phyloP scores from a whole-genome alignment of 30 jellyfish, hydroid and myxozoan species.

The Turritopsis rubra region DNA sequence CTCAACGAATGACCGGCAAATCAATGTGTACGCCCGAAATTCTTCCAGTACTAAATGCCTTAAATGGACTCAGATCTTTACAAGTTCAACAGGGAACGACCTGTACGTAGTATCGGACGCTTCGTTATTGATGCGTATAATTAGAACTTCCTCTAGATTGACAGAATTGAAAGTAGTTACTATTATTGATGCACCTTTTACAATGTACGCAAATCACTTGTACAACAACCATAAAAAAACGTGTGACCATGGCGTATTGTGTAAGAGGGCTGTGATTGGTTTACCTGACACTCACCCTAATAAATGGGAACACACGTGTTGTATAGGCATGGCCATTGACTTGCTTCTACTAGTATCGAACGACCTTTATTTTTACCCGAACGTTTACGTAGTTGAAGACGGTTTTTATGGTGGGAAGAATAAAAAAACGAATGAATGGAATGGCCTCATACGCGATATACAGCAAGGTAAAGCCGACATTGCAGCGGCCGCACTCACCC shows the following conservation, averaged over 20 bases:
- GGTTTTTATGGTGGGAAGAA: constrained; percentile 59
- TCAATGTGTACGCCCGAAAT: constrained; percentile 12
- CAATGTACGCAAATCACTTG: not conserved
- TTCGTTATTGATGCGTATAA: constrained; percentile 4
- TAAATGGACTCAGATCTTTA: not conserved
- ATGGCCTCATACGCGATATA: constrained; percentile 64
- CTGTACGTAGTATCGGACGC: not conserved
- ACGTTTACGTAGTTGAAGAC: constrained; percentile 55
- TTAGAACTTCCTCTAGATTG: not conserved
- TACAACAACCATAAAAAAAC: not conserved
- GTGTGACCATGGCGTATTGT: constrained; percentile 52
- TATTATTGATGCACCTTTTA: constrained; percentile 6
- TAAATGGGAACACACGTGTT: constrained; percentile 49
- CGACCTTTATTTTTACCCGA: constrained; percentile 36
- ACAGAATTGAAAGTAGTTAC: constrained; percentile 11
- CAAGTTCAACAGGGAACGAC: not conserved
- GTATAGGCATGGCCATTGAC: constrained; percentile 64
- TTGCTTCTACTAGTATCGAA: constrained; percentile 23
- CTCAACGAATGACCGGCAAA: not conserved
- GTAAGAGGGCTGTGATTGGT: constrained; percentile 20
- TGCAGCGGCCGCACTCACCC: constrained; percentile 60
- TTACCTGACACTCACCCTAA: not conserved
- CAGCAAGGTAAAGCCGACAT: constrained; percentile 51
- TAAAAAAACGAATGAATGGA: constrained; percentile 46
- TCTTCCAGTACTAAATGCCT: not conserved